Evolutionary conservation across 2,113 vertebrate species (phyloP), one percentile per base, ranked within the genome.

Genomic region (Myiagra hebetior): DNA sequence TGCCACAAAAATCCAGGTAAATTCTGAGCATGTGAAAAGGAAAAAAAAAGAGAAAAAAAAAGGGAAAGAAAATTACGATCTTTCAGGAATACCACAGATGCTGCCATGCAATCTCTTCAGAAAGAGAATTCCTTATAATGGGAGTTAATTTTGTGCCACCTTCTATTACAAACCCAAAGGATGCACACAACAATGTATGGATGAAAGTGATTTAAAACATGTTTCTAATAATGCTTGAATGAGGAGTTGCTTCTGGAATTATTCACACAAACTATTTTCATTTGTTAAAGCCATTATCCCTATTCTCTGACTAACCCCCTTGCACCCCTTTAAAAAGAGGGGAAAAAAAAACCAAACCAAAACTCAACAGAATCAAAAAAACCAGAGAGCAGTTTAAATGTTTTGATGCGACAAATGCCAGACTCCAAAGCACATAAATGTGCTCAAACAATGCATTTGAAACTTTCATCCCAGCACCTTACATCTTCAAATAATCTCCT

Each of bases 271-370:
- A 59, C 68, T 74, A 56, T 42, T 93, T 86, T 76, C 9, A 1
- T 89, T 95, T 93, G 56, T 74, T 92, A 93, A 94, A 95, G 56
- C 60, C 64, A 92, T 90, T 93, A 92, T 70, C 35, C 56, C 24
- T 26, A 81, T 68, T 75, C 59, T 69, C 79, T 74, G 47, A 70
- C 60, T 77, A 83, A 44, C 14, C 5, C 15, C n/a, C 11, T 21
- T 37, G 18, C 11, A 39, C 9, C 16, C 13, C 16, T 31, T 49
- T 55, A 60, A 63, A 76, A 96, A 33, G 15, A 12, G 19, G 14
- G n/a, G 2, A 1, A 8, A 56, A 33, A 26, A 35, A 31, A 47
- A 5, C 0, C 22, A 68, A 30, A 26, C 7, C 9, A n/a, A 56
- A 69, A 37, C 19, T 11, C n/a, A 70, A 59, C 13, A 46, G 57